Conservation (phyloP, 2,113 vertebrate species). For the Indicator maculatus region DNA sequence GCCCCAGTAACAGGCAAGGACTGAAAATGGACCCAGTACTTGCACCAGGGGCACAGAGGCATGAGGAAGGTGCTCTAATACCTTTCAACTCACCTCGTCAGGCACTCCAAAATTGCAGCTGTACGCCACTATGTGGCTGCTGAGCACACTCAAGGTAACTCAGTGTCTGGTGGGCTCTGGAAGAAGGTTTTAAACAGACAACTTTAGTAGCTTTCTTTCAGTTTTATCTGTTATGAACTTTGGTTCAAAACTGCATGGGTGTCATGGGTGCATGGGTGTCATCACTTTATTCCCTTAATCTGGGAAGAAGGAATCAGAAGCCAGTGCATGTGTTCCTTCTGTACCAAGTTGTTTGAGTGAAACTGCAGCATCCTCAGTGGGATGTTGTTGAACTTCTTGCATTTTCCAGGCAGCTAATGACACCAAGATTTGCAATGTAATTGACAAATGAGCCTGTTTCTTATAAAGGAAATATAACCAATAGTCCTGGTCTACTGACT, state of each 20-base stretch:
- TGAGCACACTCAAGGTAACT: neutral
- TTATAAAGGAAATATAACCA: constrained; percentile 59
- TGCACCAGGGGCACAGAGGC: neutral
- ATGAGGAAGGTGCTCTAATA: neutral
- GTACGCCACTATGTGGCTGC: neutral
- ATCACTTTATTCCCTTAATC: neutral
- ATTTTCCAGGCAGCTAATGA: constrained; percentile 49
- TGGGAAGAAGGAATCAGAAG: neutral
- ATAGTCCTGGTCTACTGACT: constrained; percentile 51
- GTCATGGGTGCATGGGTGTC: neutral
- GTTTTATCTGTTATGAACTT: neutral
- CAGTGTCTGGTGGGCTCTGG: neutral
- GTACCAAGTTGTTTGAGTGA: neutral
- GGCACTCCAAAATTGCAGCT: neutral
- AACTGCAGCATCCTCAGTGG: neutral
- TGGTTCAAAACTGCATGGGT: neutral
- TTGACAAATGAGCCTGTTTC: constrained; percentile 61
- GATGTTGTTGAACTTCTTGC: neutral
- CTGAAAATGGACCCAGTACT: neutral
- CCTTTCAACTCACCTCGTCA: neutral
- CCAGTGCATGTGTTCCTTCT: neutral
- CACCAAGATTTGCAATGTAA: constrained; percentile 30
- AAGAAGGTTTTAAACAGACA: neutral
- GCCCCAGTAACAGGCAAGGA: neutral
- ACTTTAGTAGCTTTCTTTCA: neutral